A percentile compares a stretch with the other conserved stretches of the same genome.
Evolutionary conservation across 1,140 invertebrate genomes (phyloP).

Genomic region (Galleria mellonella): DNA sequence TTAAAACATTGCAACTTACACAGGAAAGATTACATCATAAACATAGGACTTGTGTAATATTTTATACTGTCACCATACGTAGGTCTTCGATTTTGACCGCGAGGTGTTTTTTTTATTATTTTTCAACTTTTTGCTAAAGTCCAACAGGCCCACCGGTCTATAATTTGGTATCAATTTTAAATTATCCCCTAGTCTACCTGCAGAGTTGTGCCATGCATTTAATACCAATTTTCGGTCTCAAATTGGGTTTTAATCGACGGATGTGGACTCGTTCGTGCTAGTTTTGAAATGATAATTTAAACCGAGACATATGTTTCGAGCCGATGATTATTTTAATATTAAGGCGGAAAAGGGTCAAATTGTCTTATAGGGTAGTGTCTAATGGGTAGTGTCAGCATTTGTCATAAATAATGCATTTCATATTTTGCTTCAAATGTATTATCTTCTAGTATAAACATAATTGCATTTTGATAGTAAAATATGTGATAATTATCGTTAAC

Average conservation of each 20-base stretch:
- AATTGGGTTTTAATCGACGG: conserved; percentile 33
- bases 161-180: conserved; percentile 15
- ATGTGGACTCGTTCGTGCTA: conserved; percentile 17
- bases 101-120: not conserved
- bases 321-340: conserved; percentile 23
- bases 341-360: conserved; percentile 10
- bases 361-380: not conserved
- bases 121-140: not conserved
- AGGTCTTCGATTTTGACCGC: too few species aligned
- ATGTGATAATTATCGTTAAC: too few species aligned
- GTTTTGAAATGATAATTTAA: conserved; percentile 22
- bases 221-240: conserved; percentile 16
- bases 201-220: not conserved
- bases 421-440: too few species aligned
- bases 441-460: too few species aligned
- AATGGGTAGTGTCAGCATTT: too few species aligned
- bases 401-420: too few species aligned
- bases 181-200: not conserved
- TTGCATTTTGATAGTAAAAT: too few species aligned
- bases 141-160: not conserved
- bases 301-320: conserved; percentile 13
- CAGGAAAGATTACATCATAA: too few species aligned
- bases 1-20: too few species aligned
- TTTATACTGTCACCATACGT: too few species aligned
- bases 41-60: too few species aligned